A percentile compares a stretch with the other conserved stretches of the same genome.
phyloP scores from a whole-genome alignment of 2,888 invertebrate genomes.

The Tinea pellionella region DNA sequence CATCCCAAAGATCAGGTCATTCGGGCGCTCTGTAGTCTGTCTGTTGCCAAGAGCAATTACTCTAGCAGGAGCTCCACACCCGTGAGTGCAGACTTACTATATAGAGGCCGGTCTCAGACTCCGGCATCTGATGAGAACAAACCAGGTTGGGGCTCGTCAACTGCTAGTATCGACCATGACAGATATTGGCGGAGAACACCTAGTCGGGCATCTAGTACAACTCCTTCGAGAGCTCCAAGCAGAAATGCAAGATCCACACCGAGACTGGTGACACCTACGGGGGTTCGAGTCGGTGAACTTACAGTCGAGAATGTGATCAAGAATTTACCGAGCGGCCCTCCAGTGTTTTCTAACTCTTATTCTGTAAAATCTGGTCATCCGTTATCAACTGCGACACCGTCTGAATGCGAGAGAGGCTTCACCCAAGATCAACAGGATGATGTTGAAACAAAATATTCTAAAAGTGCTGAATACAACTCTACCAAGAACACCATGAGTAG shows the following conservation, averaged over 20 bases:
- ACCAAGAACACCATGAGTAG: constrained; percentile 32
- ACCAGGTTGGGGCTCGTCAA: constrained; percentile 38
- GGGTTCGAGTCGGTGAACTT: constrained; percentile 40
- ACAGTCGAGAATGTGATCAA: constrained; percentile 40
- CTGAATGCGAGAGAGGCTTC: constrained; percentile 47
- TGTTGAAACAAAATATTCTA: constrained; percentile 53
- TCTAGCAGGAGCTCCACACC: constrained; percentile 54
- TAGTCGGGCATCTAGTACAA: constrained; percentile 45
- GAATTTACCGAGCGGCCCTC: neutral
- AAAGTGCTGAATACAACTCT: constrained; percentile 51
- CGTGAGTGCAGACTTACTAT: constrained; percentile 48
- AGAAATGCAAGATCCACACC: constrained; percentile 32
- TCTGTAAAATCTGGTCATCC: constrained; percentile 45
- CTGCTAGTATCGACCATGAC: constrained; percentile 43
- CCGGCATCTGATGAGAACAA: constrained; percentile 44
- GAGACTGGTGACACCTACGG: constrained; percentile 39
- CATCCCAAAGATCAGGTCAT: constrained; percentile 92
- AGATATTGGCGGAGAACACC: constrained; percentile 36
- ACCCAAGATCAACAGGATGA: constrained; percentile 45
- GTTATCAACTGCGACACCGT: constrained; percentile 29
- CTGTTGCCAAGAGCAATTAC: constrained; percentile 51
- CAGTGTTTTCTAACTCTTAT: constrained; percentile 22
- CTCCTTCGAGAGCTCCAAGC: constrained; percentile 26
- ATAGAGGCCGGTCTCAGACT: constrained; percentile 49
- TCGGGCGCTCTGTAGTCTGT: constrained; percentile 74